These are phyloP conservation scores for Eupelmus urozonus DNA, from an alignment of 2,888 invertebrate genomes.

Conservation along the genomic window DNA sequence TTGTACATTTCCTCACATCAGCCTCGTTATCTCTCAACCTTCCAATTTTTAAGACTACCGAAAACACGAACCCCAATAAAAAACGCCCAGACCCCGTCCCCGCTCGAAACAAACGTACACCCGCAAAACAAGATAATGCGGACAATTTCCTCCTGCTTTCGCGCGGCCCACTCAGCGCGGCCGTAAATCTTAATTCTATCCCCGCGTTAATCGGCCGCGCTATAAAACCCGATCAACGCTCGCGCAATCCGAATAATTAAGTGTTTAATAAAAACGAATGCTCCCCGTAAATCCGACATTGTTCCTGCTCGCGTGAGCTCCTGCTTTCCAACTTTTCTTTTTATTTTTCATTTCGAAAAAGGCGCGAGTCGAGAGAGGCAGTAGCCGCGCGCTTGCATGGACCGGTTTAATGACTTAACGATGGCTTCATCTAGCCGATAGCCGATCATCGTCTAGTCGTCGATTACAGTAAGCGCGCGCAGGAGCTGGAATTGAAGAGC, in stretches of 20 bases:
- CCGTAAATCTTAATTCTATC: constrained; percentile 8
- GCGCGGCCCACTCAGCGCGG: neutral
- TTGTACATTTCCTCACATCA: no score
- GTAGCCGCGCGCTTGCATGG: no score
- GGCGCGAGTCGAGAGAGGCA: no score
- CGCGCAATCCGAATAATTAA: neutral
- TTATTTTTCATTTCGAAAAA: neutral
- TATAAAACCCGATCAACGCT: constrained; percentile 2
- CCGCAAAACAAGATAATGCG: no score
- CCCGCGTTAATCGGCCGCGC: neutral
- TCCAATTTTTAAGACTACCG: no score
- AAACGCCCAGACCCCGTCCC: no score
- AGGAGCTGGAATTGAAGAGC: neutral
- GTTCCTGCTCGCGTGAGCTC: neutral
- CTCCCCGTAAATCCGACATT: constrained; percentile 16
- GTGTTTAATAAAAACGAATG: constrained; percentile 12
- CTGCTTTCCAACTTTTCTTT: neutral
- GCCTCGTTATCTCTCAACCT: no score
- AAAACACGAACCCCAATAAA: no score
- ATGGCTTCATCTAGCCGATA: constrained; percentile 34
- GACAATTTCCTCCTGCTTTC: no score
- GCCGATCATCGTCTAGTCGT: neutral
- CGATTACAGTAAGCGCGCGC: neutral
- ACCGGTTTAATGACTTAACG: constrained; percentile 46
- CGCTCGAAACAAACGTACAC: no score